These are phyloP conservation scores for Cheilosia pagana DNA, from an alignment of 2,888 invertebrate genomes.

Conservation along the genomic window DNA sequence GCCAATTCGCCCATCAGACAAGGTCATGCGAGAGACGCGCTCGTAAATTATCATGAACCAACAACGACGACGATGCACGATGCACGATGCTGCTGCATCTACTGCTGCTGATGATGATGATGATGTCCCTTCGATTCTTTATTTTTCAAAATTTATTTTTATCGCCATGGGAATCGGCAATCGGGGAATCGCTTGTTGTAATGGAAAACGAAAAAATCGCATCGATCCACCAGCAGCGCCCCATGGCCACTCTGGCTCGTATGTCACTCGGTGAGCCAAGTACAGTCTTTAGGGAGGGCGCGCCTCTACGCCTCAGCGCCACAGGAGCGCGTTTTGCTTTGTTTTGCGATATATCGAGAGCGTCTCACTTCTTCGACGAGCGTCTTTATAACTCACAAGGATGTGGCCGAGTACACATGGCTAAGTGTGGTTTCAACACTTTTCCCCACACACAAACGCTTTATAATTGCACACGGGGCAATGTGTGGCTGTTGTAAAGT, in stretches of 20 bases:
- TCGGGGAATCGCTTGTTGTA: background rate
- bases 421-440: constrained; percentile 66
- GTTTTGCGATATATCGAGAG: constrained; percentile 53
- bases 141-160: constrained; percentile 58
- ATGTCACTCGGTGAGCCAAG: constrained; percentile 28
- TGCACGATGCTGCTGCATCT: background rate
- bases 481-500: constrained; percentile 39
- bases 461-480: constrained; percentile 36
- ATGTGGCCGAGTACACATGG: background rate
- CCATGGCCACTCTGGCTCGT: constrained; percentile 36
- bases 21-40: constrained; percentile 55
- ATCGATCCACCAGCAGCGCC: constrained; percentile 24
- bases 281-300: constrained; percentile 28
- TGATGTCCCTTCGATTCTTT: constrained; percentile 25
- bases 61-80: constrained; percentile 2
- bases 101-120: constrained; percentile 5
- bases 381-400: constrained; percentile 36
- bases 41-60: constrained; percentile 54
- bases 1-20: constrained; percentile 69
- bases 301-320: constrained; percentile 55
- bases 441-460: constrained; percentile 16
- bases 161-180: constrained; percentile 49
- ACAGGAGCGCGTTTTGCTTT: constrained; percentile 54
- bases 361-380: constrained; percentile 45
- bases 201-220: constrained; percentile 4